These are phyloP conservation scores for Misgurnus mizolepis DNA, from an alignment of 2,113 vertebrate species.

Conservation along the genomic window DNA sequence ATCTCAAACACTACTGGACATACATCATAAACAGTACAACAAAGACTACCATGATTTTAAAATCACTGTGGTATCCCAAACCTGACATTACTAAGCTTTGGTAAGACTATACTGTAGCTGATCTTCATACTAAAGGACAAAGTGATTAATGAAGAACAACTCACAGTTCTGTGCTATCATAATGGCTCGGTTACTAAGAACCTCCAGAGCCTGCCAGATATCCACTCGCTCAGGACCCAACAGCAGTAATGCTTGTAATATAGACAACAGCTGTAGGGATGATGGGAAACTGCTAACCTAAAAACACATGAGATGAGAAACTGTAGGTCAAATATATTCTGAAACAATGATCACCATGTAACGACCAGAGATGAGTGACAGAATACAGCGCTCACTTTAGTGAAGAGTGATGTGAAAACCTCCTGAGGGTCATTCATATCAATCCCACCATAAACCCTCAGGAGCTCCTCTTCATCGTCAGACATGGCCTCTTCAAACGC, in stretches of 20 bases:
- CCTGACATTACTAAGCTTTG: too few relatives aligned
- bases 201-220: conserved; percentile 91
- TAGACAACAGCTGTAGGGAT: conserved; percentile 88
- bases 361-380: neutral
- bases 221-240: conserved; percentile 80
- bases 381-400: conserved; percentile 79
- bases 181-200: conserved; percentile 84
- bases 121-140: too few relatives aligned
- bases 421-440: conserved; percentile 91
- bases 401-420: conserved; percentile 91
- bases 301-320: conserved; percentile 18
- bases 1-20: too few relatives aligned
- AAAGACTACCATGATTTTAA: too few relatives aligned
- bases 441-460: conserved; percentile 83
- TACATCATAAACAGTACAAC: too few relatives aligned
- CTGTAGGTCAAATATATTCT: neutral
- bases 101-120: too few relatives aligned
- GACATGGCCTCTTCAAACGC: conserved; percentile 92
- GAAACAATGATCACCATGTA: neutral
- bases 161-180: conserved; percentile 91
- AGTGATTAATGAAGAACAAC: conserved; percentile 52
- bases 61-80: too few relatives aligned
- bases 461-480: conserved; percentile 92
- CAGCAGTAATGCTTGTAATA: conserved; percentile 88
- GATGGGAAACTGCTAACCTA: conserved; percentile 91